A percentile compares a stretch with the other conserved stretches of the same genome.
Conservation (phyloP, 2,888 invertebrate species). For the Scotopteryx bipunctaria region DNA sequence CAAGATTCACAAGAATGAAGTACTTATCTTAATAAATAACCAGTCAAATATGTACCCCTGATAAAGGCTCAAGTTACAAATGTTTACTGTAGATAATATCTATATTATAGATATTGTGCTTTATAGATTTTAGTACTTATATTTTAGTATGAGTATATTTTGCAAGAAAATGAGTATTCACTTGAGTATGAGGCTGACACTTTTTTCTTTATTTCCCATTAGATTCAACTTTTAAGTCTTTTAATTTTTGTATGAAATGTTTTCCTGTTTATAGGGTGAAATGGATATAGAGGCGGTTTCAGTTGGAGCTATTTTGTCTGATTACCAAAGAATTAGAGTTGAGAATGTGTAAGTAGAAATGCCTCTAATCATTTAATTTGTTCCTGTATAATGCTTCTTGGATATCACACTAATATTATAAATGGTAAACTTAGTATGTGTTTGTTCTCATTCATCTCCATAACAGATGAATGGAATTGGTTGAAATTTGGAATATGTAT, state of each 20-base stretch:
- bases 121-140: background rate
- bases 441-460: no score
- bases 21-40: slow-evolving; percentile 20
- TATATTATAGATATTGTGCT: background rate
- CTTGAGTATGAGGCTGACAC: no score
- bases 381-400: no score
- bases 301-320: slow-evolving; percentile 98
- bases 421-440: no score
- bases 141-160: background rate
- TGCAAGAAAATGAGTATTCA: background rate
- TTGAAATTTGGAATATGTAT: no score
- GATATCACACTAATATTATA: no score
- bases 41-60: slow-evolving; percentile 22
- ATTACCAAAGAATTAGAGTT: slow-evolving; percentile 98
- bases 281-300: slow-evolving; percentile 95
- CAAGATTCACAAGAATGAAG: slow-evolving; percentile 13
- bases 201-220: no score
- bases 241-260: no score
- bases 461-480: no score
- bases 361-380: no score
- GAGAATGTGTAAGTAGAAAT: slow-evolving; percentile 96
- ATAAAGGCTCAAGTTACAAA: slow-evolving; percentile 11
- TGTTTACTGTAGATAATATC: slow-evolving; percentile 1
- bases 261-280: slow-evolving; percentile 85
- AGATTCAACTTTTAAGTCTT: no score